Conservation (phyloP, 2,797 vertebrate species). For the Taeniopygia guttata region DNA sequence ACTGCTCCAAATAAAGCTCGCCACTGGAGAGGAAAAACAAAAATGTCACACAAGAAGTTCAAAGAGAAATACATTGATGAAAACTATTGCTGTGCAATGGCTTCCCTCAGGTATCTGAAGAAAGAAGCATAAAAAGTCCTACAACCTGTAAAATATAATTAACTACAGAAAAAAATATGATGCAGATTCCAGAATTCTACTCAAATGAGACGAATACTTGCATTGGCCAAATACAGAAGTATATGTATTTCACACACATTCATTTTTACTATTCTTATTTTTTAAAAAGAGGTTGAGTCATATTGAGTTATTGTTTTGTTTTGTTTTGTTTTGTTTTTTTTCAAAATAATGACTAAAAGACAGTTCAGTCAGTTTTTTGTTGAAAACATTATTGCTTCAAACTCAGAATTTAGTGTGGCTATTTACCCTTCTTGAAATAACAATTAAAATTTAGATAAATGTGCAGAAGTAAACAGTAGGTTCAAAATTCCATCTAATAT, state of each 20-base stretch:
- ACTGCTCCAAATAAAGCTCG: not conserved
- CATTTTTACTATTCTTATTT: not conserved
- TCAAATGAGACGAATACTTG: not conserved
- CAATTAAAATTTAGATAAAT: not conserved
- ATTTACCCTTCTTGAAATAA: not conserved
- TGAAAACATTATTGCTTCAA: not conserved
- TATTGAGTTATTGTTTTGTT: too few species aligned
- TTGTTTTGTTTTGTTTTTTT: not conserved
- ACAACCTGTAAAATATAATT: not conserved
- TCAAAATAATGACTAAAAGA: not conserved
- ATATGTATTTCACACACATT: not conserved
- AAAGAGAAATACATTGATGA: not conserved
- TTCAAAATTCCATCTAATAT: not conserved
- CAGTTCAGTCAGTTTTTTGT: not conserved
- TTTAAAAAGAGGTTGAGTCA: not conserved
- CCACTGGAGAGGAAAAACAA: not conserved
- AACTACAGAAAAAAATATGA: not conserved
- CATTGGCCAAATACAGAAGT: not conserved
- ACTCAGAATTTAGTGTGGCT: not conserved
- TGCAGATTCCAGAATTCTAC: not conserved
- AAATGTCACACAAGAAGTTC: not conserved
- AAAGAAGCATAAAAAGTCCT: not conserved
- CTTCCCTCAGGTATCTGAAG: not conserved
- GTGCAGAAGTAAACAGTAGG: not conserved
- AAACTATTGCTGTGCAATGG: not conserved